Base-by-base conservation (phyloP, 2,113 vertebrate species). In the Mus spicilegus region DNA sequence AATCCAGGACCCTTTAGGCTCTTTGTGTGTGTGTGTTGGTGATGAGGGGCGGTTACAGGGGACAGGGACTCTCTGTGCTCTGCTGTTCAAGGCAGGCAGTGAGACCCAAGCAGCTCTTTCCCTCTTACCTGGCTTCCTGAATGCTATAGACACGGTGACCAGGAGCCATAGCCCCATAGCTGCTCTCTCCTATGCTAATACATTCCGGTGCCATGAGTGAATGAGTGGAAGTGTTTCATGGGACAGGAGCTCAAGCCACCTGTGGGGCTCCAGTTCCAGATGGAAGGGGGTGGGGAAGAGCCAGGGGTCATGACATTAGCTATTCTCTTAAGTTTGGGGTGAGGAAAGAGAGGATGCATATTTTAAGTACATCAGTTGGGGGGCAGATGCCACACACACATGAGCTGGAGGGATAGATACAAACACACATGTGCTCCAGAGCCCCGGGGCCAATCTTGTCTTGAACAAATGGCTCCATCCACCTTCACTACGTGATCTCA, bases 181-280 rank as follows among this genome's bases (percentile, higher is more conserved):
- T n/a, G 42, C 11, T 1, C 2, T 26, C 39, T 63, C 7, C 30
- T n/a, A 24, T 76, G 51, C 22, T 67, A 42, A 33, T 26, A 46
- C 12, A 24, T 7, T 39, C 10, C 0, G 3, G 30, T 16, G 8
- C 0, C 0, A 12, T 39, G 69, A 84, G 0, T n/a, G 33, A 13
- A 51, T 69, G 20, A 22, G 17, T 7, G 16, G 39, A 28, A 87
- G 46, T 1, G 58, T 14, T n/a, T 51, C 26, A 17, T 0, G 17
- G 58, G n/a, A 28, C 22, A 58, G 51, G 73, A 58, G 73, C 33
- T 56, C 39, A 33, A 5, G 17, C 14, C 36, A 30, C 61, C 39
- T 26, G 22, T 20, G 30, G 85, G 82, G 42, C 30, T 12, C 14
- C 80, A 3, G 0, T 65, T 80, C 39, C 78, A 14, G 58, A 42